Evolutionary conservation across 2,888 invertebrate genomes (phyloP), one percentile per base, ranked within the genome.

Genomic region (Ophioninae sp.): DNA sequence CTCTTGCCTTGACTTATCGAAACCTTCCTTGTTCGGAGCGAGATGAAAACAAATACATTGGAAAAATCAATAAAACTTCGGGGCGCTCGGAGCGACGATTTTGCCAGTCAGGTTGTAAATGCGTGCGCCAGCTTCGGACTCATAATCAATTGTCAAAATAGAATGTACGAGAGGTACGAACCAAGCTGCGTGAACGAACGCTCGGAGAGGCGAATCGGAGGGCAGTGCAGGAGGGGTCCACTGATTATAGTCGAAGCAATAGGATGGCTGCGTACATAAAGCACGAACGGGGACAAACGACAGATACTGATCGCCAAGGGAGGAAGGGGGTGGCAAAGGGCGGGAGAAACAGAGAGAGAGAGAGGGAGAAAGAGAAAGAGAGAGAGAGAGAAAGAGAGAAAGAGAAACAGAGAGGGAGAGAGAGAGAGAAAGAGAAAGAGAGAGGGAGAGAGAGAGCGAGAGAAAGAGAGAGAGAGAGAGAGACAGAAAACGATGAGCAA

Each of bases 111-210:
- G 75, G 44, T 50, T 10, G 41, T 64, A 30, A 75, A 75, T 65
- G 37, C 73, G 62, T 77, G 44, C 56, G 30, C 30, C 59, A 68
- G 68, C 64, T 23, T 41, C 30, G 41, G 78, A 83, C 69, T 82
- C 80, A 75, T 72, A 75, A 81, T 72, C 76, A 70, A 83, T 85
- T 85, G 85, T 83, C 74, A 81, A 85, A 85, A 78, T 41, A 67
- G 56, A 78, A 56, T 67, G 59, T 62, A 69, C 72, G 61, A 41
- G 39, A 74, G 41, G 62, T 68, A 69, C 39, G 62, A 79, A 74
- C 67, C 73, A 61, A 73, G 13, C 50, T 50, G 50, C 50, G 50
- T 50, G 50, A 50, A 17, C 17, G 3, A 50, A 50, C 17, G 50
- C 37, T n/a, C 61, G 56, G 21, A 17, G 64, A 20, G 61, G 23